Base-by-base conservation (phyloP, 2,888 invertebrate species). In the Furcula furcula region DNA sequence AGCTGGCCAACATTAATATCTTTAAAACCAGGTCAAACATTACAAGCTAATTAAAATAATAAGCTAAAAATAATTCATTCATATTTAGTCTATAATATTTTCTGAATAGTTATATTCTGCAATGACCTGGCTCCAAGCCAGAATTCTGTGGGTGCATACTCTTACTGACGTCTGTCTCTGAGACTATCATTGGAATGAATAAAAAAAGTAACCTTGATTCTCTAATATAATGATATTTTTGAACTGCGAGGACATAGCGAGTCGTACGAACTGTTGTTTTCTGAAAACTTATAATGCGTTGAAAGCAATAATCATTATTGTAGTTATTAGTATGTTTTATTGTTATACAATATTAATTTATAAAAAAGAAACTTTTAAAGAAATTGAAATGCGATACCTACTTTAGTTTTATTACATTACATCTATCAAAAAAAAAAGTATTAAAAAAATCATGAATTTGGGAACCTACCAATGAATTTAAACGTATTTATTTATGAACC, bases 81-180 rank as follows among this genome's bases (percentile, higher is more conserved):
- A 54, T 55, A 58, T 58, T 54, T 45, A 46, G 60, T 41, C 34
- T 46, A 49, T 55, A n/a, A n/a, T n/a, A 60, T 54, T 45, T 58
- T 44, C 44, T 49, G 49, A 50, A 41, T 55, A 54, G 37, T 42
- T 63, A 57, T 59, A 60, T 66, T 62, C 43, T 51, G 63, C 58
- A 62, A 44, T 53, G 40, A 36, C 52, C 54, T 76, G 76, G 77
- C 71, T 18, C 3, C 1, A 0, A 9, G 67, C 76, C 77, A 76
- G 56, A 23, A 49, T 38, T 33, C 16, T 51, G 59, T 48, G 14
- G 39, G 52, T 56, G 59, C 59, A 58, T 58, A 39, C 44, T 46
- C 41, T 42, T 35, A 48, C 44, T 40, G 40, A 46, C 51, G 36
- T 45, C 44, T 37, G 40, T 46, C 45, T 58, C 40, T 27, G 34